phyloP scores from a whole-genome alignment of 2,797 vertebrate genomes.

The Acipenser oxyrinchus region DNA sequence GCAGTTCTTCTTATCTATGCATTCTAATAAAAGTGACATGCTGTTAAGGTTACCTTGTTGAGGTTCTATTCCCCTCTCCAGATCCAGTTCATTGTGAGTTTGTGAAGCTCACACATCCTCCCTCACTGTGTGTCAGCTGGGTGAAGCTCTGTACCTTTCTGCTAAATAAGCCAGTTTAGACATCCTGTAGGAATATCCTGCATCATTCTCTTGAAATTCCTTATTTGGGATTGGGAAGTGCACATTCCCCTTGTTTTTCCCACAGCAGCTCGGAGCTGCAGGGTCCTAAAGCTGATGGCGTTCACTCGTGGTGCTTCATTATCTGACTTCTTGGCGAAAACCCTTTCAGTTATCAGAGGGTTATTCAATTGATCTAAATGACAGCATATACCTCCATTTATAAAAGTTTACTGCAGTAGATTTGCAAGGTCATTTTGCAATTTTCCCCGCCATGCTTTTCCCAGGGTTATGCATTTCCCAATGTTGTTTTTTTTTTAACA shows the following conservation, averaged over 20 bases:
- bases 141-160: constrained; percentile 30
- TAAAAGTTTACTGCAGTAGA: no score
- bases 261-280: not conserved
- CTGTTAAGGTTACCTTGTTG: constrained; percentile 26
- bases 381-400: no score
- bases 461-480: no score
- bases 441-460: no score
- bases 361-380: no score
- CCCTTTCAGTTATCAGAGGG: no score
- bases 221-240: constrained; percentile 53
- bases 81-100: constrained; percentile 24
- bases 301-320: no score
- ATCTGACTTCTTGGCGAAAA: no score
- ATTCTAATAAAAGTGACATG: no score
- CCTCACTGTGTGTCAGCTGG: constrained; percentile 32
- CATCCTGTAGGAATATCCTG: constrained; percentile 67
- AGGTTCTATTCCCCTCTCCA: constrained; percentile 25
- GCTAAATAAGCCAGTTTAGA: constrained; percentile 38
- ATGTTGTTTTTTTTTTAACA: no score
- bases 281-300: constrained; percentile 9
- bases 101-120: constrained; percentile 20
- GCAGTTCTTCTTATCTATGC: no score
- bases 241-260: not conserved
- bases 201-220: constrained; percentile 38
- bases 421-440: no score